phyloP scores from a whole-genome alignment of 2,888 invertebrate genomes.

The Cenopis cana region DNA sequence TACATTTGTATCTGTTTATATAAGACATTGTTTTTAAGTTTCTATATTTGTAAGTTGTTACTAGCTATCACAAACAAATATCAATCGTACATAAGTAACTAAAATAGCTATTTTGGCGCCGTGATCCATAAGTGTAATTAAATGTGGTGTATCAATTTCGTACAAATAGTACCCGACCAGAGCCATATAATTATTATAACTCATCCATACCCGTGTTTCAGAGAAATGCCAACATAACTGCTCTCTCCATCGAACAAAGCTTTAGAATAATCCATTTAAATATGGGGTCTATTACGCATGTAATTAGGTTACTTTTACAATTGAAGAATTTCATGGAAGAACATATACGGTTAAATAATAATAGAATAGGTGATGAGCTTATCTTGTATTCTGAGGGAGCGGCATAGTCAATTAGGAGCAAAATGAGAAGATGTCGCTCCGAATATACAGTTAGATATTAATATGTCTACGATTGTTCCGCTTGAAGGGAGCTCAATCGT shows the following conservation, averaged over 20 bases:
- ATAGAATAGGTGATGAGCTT: background rate
- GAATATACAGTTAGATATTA: constrained; percentile 32
- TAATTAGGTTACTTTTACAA: background rate
- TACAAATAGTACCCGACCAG: too few species aligned
- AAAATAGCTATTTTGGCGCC: too few species aligned
- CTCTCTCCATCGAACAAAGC: background rate
- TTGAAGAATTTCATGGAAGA: background rate
- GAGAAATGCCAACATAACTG: background rate
- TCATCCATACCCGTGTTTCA: background rate
- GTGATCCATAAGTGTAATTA: too few species aligned
- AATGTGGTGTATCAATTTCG: too few species aligned
- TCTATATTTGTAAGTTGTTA: background rate
- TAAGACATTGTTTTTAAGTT: background rate
- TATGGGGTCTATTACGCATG: background rate
- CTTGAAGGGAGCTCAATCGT: constrained; percentile 29
- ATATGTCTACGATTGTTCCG: constrained; percentile 37
- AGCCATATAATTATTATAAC: too few species aligned
- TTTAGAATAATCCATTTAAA: background rate
- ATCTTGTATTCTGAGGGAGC: constrained; percentile 19
- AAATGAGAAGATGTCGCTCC: constrained; percentile 24
- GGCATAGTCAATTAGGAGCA: constrained; percentile 14
- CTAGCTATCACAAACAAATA: too few species aligned
- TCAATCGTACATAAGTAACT: too few species aligned
- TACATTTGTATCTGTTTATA: constrained; percentile 1
- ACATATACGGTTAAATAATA: background rate